Conservation (phyloP, 2,797 vertebrate species). For the Schizopygopsis malacanthus region DNA sequence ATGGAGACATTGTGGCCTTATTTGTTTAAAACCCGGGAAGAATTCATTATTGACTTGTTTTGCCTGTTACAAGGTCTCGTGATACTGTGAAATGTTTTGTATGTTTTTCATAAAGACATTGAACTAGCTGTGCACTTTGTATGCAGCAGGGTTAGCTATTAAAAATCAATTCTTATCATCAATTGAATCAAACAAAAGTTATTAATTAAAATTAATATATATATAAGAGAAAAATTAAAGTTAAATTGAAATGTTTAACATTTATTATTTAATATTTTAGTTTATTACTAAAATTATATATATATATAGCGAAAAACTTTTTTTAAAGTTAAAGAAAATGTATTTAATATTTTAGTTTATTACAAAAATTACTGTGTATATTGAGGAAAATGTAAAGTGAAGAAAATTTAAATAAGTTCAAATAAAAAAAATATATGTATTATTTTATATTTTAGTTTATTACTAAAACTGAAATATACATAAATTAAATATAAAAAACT, state of each 20-base stretch:
- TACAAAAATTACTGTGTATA: too few relatives aligned
- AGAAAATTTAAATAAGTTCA: too few relatives aligned
- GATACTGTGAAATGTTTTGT: not conserved
- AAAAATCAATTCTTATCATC: not conserved
- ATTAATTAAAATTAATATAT: not conserved
- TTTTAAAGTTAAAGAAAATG: too few relatives aligned
- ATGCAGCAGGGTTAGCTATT: not conserved
- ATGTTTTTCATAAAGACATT: not conserved
- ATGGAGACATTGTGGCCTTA: conserved; percentile 39
- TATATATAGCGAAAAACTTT: too few relatives aligned
- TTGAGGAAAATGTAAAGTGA: too few relatives aligned
- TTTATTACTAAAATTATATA: too few relatives aligned
- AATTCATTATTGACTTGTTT: conserved; percentile 46
- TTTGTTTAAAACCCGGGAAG: conserved; percentile 25
- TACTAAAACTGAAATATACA: not conserved
- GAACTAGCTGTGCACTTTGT: not conserved
- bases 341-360: too few relatives aligned
- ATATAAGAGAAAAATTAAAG: not conserved
- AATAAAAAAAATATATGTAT: too few relatives aligned
- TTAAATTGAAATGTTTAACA: too few relatives aligned
- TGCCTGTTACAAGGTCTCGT: not conserved
- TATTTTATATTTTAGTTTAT: not conserved
- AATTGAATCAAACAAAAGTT: not conserved
- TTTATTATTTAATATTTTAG: too few relatives aligned
- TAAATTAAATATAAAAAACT: not conserved